Conservation (phyloP, 2,797 vertebrate genomes). For the Manis pentadactyla region DNA sequence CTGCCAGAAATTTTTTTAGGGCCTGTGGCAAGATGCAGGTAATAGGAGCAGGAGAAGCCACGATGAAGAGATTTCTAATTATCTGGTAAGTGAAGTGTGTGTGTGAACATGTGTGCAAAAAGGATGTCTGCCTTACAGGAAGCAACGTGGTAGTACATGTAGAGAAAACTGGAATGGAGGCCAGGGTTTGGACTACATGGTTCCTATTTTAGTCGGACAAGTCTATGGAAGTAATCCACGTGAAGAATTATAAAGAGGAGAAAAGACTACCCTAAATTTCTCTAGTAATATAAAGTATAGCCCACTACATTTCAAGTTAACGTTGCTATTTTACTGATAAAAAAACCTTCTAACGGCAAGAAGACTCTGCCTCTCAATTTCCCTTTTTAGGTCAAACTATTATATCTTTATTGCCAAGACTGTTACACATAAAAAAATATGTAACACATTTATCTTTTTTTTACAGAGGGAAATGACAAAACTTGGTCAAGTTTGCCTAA, state of each 20-base stretch:
- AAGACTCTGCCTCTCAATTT: conserved; percentile 41
- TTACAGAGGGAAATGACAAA: conserved; percentile 46
- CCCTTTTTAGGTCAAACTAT: conserved; percentile 51
- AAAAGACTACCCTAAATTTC: conserved; percentile 37
- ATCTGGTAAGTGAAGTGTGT: background rate
- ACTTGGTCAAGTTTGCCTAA: conserved; percentile 33
- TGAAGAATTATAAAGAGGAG: conserved; percentile 34
- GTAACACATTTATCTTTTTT: conserved; percentile 28
- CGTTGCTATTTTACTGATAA: conserved; percentile 46
- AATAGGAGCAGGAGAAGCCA: background rate
- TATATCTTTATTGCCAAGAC: background rate
- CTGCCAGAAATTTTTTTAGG: conserved; percentile 30
- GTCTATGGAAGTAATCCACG: conserved; percentile 43
- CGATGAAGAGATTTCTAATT: background rate
- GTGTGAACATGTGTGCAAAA: background rate
- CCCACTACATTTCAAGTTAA: conserved; percentile 35
- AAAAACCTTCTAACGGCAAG: conserved; percentile 34
- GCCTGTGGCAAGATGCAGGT: conserved; percentile 10
- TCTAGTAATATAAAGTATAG: conserved; percentile 18
- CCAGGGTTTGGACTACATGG: background rate
- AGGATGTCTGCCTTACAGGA: background rate
- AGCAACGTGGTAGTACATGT: background rate
- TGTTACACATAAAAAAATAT: conserved; percentile 9
- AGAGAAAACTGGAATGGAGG: conserved; percentile 18
- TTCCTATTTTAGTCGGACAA: conserved; percentile 33